A percentile compares a stretch with the other conserved stretches of the same genome.
Evolutionary conservation across 2,113 vertebrate genomes (phyloP).

Genomic region (Trachemys scripta): DNA sequence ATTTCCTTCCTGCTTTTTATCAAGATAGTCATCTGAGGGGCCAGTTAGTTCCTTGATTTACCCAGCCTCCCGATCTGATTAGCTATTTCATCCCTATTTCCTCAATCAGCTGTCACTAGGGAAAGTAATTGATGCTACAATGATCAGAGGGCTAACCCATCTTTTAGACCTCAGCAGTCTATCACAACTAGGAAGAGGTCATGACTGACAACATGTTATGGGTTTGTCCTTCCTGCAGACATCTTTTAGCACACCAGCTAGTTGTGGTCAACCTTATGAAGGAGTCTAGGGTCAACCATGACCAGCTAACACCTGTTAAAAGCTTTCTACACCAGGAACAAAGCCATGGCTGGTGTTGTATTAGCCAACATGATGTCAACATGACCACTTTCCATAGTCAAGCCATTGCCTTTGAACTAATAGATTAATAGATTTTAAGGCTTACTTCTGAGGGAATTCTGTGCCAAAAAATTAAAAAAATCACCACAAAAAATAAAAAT

Average conservation of each 20-base stretch:
- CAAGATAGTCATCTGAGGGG: too few species aligned
- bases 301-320: not conserved
- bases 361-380: not conserved
- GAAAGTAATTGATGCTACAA: too few species aligned
- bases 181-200: not conserved
- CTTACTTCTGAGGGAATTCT: too few species aligned
- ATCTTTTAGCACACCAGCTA: not conserved
- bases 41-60: too few species aligned
- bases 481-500: too few species aligned
- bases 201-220: not conserved
- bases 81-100: too few species aligned
- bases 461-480: too few species aligned
- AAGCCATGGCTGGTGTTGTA: not conserved
- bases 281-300: not conserved
- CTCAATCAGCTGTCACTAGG: too few species aligned
- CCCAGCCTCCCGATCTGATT: too few species aligned
- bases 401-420: not conserved
- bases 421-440: not conserved
- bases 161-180: too few species aligned
- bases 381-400: not conserved
- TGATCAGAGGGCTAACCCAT: too few species aligned
- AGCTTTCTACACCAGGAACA: not conserved
- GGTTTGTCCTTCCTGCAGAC: fast-evolving
- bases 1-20: too few species aligned
- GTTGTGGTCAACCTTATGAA: not conserved